Conservation (phyloP, 2,888 invertebrate species). For the Ptychoptera albimana region DNA sequence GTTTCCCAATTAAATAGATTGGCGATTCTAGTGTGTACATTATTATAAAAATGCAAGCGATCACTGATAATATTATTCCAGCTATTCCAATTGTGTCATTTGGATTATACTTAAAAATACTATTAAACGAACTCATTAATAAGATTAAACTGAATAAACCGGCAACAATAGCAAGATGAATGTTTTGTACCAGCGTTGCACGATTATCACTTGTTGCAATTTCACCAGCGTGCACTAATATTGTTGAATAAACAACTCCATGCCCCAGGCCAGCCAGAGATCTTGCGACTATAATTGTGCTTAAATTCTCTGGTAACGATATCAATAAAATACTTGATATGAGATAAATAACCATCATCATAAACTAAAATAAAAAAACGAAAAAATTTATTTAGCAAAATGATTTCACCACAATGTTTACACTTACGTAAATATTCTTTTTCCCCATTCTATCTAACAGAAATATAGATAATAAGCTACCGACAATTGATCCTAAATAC, state of each 20-base stretch:
- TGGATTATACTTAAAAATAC: no score
- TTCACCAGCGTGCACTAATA: slow-evolving; percentile 4
- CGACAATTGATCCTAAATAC: slow-evolving; percentile 1
- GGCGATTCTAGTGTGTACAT: no score
- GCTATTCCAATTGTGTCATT: no score
- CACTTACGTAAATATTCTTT: slow-evolving; percentile 4
- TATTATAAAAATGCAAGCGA: no score
- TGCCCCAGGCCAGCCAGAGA: neutral
- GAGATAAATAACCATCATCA: neutral
- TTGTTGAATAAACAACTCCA: slow-evolving; percentile 1
- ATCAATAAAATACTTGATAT: neutral
- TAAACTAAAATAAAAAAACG: neutral
- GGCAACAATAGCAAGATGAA: no score
- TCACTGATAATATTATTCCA: no score
- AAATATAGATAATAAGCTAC: neutral
- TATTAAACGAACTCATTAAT: no score
- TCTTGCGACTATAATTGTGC: neutral
- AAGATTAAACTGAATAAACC: no score
- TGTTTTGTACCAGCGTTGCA: no score
- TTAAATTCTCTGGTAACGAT: neutral
- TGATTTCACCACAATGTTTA: no score
- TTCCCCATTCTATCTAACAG: neutral
- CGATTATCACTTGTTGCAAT: neutral
- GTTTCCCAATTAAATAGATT: no score
- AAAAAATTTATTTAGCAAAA: neutral